A percentile compares a stretch with the other conserved stretches of the same genome.
These are phyloP conservation scores for Rhodinocichla rosea DNA, from an alignment of 2,113 vertebrate genomes.

Conservation along the genomic window DNA sequence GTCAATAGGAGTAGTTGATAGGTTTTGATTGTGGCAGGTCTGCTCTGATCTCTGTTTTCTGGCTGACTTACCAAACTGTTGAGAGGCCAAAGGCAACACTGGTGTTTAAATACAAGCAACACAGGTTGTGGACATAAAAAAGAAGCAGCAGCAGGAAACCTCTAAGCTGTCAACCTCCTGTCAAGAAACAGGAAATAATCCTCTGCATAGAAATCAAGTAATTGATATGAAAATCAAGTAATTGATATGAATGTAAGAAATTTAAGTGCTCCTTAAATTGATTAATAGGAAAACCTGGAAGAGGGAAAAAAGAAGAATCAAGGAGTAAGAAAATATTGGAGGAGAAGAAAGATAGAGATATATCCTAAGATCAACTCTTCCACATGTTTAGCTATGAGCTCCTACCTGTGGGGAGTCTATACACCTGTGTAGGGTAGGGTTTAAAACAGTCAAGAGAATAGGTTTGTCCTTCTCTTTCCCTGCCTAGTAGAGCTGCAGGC, in stretches of 20 bases:
- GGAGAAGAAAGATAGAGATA: neutral
- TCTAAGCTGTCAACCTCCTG: neutral
- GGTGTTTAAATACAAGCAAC: neutral
- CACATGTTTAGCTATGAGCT: neutral
- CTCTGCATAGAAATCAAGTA: neutral
- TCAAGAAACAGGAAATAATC: neutral
- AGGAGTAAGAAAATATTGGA: neutral
- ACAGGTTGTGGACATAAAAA: neutral
- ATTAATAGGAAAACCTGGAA: neutral
- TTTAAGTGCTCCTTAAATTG: neutral
- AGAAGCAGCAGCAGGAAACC: neutral
- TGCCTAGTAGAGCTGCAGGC: neutral
- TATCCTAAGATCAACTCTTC: neutral
- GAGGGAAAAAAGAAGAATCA: neutral
- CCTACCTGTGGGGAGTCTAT: neutral
- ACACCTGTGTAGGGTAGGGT: neutral
- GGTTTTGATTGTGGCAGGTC: neutral
- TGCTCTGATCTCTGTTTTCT: neutral
- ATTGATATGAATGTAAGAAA: neutral
- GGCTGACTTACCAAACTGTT: neutral
- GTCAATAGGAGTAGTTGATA: neutral
- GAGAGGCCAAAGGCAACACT: neutral
- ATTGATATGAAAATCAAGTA: neutral
- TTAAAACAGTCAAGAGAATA: neutral
- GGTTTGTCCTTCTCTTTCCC: neutral